These are phyloP conservation scores for Lathamus discolor DNA, from an alignment of 2,113 vertebrate genomes.

Conservation along the genomic window DNA sequence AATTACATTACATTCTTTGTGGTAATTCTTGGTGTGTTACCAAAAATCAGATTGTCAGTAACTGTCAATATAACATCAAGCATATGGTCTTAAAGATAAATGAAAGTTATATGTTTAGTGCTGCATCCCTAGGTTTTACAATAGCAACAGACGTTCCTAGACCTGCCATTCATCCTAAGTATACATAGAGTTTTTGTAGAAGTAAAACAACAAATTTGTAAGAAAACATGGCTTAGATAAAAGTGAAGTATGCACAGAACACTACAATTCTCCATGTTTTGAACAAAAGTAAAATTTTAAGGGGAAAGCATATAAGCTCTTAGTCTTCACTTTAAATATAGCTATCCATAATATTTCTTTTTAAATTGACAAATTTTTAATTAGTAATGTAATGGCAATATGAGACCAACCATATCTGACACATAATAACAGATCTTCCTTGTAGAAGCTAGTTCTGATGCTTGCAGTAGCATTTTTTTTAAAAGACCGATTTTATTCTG, in stretches of 20 bases:
- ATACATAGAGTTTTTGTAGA: not conserved
- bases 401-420: not conserved
- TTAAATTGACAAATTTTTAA: not conserved
- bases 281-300: not conserved
- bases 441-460: not conserved
- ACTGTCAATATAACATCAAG: not conserved
- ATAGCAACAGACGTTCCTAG: not conserved
- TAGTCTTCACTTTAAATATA: not conserved
- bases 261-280: not conserved
- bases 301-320: not conserved
- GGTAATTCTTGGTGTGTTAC: not conserved
- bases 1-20: not conserved
- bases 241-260: not conserved
- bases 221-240: not conserved
- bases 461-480: not conserved
- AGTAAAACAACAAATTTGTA: not conserved
- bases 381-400: not conserved
- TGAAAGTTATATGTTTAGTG: not conserved
- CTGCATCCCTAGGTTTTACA: not conserved
- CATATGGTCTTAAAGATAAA: not conserved
- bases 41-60: not conserved
- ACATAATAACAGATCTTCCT: not conserved
- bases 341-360: not conserved
- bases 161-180: not conserved
- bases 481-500: fast-evolving